These are phyloP conservation scores for Alca torda DNA, from an alignment of 2,797 vertebrate species.

Conservation along the genomic window DNA sequence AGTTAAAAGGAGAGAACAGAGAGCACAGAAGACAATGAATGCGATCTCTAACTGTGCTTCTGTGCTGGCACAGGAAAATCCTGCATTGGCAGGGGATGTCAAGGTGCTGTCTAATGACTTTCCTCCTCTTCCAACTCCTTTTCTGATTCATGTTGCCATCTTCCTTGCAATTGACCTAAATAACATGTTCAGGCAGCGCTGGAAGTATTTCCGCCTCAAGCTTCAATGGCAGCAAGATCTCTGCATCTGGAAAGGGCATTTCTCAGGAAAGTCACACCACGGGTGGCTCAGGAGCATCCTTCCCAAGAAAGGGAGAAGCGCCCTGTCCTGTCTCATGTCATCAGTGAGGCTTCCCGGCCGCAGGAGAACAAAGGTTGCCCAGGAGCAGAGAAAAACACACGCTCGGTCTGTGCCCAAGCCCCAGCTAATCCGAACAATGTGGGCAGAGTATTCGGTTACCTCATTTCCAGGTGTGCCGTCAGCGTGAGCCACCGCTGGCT, in stretches of 20 bases:
- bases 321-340: neutral
- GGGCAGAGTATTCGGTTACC: slow-evolving; percentile 51
- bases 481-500: slow-evolving; percentile 38
- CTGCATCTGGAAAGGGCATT: neutral
- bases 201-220: neutral
- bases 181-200: slow-evolving; percentile 32
- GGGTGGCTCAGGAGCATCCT: neutral
- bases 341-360: neutral
- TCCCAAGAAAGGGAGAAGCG: neutral
- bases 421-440: slow-evolving; percentile 7
- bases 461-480: slow-evolving; percentile 65
- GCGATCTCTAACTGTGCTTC: neutral
- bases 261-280: neutral
- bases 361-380: slow-evolving; percentile 44
- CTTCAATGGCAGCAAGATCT: neutral
- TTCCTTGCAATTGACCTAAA: slow-evolving; percentile 31
- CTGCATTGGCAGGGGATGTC: neutral
- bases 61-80: neutral
- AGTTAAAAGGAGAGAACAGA: neutral
- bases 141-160: slow-evolving; percentile 1
- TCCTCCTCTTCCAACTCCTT: slow-evolving; percentile 5
- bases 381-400: slow-evolving; percentile 7
- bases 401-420: neutral
- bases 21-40: neutral
- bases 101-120: neutral